Base-by-base conservation (phyloP, 2,113 vertebrate genomes). In the Upupa epops region DNA sequence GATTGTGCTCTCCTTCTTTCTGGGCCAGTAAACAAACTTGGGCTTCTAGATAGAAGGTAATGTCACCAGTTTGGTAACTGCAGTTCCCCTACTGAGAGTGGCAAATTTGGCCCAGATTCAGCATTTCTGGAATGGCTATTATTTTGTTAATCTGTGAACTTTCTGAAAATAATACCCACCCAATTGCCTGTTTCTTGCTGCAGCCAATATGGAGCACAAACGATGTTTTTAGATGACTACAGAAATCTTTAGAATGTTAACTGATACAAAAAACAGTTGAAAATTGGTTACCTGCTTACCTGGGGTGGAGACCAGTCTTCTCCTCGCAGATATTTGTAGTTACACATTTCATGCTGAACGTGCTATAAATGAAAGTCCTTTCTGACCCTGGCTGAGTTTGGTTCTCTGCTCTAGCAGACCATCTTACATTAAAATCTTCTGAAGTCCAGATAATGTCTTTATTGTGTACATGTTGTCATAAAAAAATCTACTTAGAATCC, bases 391-490 rank as follows among this genome's bases (percentile, higher is more conserved):
- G 19, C n/a, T 18, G 20, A 4, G 19, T 37, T 82, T 60, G 54
- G 14, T 74, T 93, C 37, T 49, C 51, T 74, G 69, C 29, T 19
- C 5, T 46, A 14, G 56, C n/a, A 86, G 96, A 65, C 56, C 86
- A 18, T 36, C 86, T 78, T 51, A 40, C 36, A 65, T 31, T 84
- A 64, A 89, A 84, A 40, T 88, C 71, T 84, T 96, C 89, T 5
- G 3, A 81, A 90, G 46, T 58, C 76, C 65, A 86, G 89, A 90
- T 29, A 16, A 37, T 92, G 32, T 83, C 89, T 95, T 83, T 63
- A 46, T 80, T 96, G 70, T 93, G 86, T 86, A 88, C 69, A 81
- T 76, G 79, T 34, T 83, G 75, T 86, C 49, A 80, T 77, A 51
- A 42, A 51, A 37, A 61, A 46, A 69, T 91, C 68, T 85, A 45